Evolutionary conservation across 2,888 invertebrate genomes (phyloP).

Genomic region (Steinernema carpocapsae): DNA sequence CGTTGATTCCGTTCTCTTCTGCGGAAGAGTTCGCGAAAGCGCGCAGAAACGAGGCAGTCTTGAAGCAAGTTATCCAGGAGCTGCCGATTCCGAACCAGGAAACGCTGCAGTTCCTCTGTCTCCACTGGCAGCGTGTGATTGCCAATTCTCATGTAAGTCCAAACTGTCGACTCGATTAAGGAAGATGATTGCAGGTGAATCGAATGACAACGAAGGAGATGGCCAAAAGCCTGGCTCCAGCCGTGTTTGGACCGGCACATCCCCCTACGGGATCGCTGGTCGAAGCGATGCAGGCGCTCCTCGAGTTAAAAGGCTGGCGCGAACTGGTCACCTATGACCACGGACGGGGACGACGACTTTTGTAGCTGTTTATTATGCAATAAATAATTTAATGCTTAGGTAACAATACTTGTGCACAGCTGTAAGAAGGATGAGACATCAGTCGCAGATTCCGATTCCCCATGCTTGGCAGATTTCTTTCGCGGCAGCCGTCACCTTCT

Average conservation of each 20-base stretch:
- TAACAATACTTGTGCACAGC: slow-evolving; percentile 69
- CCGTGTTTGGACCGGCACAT: neutral
- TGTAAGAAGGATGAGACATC: no score
- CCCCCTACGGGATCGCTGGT: neutral
- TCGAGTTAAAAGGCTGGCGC: neutral
- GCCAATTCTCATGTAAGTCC: neutral
- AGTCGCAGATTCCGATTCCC: no score
- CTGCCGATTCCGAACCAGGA: slow-evolving; percentile 90
- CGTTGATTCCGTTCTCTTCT: slow-evolving; percentile 80
- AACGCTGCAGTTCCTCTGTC: slow-evolving; percentile 85
- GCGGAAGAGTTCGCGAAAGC: slow-evolving; percentile 83
- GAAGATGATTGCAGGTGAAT: neutral
- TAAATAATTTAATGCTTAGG: no score
- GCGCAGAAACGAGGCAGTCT: slow-evolving; percentile 53
- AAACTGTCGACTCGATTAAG: neutral
- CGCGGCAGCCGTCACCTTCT: no score
- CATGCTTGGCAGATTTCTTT: no score
- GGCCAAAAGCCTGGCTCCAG: neutral
- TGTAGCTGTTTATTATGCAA: no score
- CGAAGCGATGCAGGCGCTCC: neutral
- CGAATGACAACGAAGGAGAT: neutral
- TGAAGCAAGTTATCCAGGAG: slow-evolving; percentile 78
- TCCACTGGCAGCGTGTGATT: slow-evolving; percentile 79
- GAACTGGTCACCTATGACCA: slow-evolving; percentile 7
- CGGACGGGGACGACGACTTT: neutral